Conservation (phyloP, 1,140 invertebrate genomes). For the Drosophila santomea region DNA sequence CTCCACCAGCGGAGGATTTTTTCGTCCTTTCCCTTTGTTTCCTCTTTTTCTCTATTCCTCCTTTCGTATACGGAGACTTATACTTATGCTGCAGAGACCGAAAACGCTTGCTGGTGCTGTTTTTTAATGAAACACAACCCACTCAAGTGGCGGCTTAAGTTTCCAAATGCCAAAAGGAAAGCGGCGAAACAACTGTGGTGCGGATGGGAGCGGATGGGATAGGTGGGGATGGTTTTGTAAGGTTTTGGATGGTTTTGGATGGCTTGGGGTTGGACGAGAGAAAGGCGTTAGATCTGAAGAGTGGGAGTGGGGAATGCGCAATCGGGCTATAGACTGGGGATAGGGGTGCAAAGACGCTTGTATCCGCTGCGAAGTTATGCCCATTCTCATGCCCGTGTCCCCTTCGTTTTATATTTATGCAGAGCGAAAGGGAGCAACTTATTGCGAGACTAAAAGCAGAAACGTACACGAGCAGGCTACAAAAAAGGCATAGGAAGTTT, state of each 20-base stretch:
- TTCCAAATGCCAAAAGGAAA: conserved; percentile 71
- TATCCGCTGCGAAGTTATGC: conserved; percentile 12
- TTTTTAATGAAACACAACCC: conserved; percentile 80
- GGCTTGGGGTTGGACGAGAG: neutral
- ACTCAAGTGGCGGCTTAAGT: conserved; percentile 74
- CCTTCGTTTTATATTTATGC: conserved; percentile 17
- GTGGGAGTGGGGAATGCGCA: conserved; percentile 10
- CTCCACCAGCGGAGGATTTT: conserved; percentile 53
- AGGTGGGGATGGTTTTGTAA: neutral
- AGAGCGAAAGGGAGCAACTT: conserved; percentile 32
- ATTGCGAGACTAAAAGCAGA: conserved; percentile 14
- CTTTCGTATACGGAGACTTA: conserved; percentile 9
- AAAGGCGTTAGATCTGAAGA: neutral
- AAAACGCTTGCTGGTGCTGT: conserved; percentile 31
- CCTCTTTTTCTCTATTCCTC: conserved; percentile 14
- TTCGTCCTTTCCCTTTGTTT: conserved; percentile 23
- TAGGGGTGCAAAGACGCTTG: conserved; percentile 3
- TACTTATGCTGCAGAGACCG: conserved; percentile 6
- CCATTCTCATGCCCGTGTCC: conserved; percentile 3
- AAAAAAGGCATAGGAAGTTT: conserved; percentile 9
- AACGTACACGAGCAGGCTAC: neutral
- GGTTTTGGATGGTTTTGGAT: neutral
- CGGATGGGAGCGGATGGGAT: neutral
- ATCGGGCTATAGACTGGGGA: neutral
- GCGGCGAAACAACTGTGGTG: conserved; percentile 43